These are phyloP conservation scores for Ecdyonurus torrentis DNA, from an alignment of 2,888 invertebrate genomes.

Conservation along the genomic window DNA sequence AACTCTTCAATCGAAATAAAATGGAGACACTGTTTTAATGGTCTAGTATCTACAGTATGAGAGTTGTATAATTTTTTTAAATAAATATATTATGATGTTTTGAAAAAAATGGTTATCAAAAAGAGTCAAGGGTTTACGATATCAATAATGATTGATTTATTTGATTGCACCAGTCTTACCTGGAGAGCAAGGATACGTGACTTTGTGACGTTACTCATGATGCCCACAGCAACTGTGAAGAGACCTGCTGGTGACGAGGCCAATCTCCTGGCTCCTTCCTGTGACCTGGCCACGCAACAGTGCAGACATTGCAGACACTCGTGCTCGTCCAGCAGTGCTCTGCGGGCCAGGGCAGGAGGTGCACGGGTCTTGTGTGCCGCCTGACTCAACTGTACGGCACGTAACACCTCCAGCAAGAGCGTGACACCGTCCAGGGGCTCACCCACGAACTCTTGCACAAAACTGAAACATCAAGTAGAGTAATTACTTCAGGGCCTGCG, in stretches of 20 bases:
- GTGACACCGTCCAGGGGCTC: conserved; percentile 78
- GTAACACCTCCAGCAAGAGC: conserved; percentile 64
- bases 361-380: conserved; percentile 27
- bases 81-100: too few relatives aligned
- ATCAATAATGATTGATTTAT: too few relatives aligned
- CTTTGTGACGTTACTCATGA: conserved; percentile 75
- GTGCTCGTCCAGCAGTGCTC: conserved; percentile 50
- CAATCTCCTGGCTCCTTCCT: conserved; percentile 60
- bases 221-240: conserved; percentile 69
- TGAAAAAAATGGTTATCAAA: too few relatives aligned
- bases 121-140: too few relatives aligned
- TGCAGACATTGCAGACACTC: conserved; percentile 79
- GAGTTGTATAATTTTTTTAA: too few relatives aligned
- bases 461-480: conserved; percentile 35
- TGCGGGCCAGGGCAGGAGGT: background rate
- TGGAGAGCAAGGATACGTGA: conserved; percentile 72
- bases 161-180: conserved; percentile 33
- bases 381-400: conserved; percentile 70
- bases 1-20: too few relatives aligned
- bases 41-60: too few relatives aligned
- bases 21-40: too few relatives aligned
- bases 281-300: conserved; percentile 59
- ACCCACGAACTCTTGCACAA: conserved; percentile 81
- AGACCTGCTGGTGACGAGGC: conserved; percentile 65
- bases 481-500: too few relatives aligned